Percentiles rank a stretch among this genome's conserved stretches.
phyloP scores from a whole-genome alignment of 2,888 invertebrate genomes.

The Bruchidius siliquastri region DNA sequence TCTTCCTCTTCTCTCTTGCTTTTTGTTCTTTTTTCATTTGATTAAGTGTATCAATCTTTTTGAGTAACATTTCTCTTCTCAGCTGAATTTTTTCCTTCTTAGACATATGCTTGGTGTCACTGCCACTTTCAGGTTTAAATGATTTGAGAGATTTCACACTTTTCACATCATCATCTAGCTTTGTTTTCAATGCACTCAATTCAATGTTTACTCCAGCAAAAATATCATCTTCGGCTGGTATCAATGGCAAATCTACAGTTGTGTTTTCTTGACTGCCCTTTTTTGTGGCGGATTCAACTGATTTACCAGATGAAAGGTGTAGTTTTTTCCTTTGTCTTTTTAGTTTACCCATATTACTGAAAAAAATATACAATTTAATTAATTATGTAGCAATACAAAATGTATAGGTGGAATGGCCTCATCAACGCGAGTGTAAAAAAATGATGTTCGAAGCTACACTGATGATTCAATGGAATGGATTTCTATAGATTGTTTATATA shows the following conservation, averaged over 20 bases:
- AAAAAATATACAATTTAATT: not conserved
- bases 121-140: conserved; percentile 28
- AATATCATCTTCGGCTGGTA: not conserved
- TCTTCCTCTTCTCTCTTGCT: conserved; percentile 33
- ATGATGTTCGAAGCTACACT: too few relatives aligned
- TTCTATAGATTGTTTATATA: too few relatives aligned
- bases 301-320: not conserved
- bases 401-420: too few relatives aligned
- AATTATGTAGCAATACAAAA: too few relatives aligned
- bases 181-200: not conserved
- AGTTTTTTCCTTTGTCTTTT: conserved; percentile 2
- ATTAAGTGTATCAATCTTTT: conserved; percentile 36
- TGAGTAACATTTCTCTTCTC: conserved; percentile 32
- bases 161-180: conserved; percentile 26
- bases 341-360: conserved; percentile 2
- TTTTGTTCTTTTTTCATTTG: conserved; percentile 34
- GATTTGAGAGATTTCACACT: conserved; percentile 38
- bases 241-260: not conserved
- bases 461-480: too few relatives aligned
- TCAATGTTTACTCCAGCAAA: not conserved
- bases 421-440: too few relatives aligned
- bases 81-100: conserved; percentile 41
- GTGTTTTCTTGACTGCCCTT: not conserved
- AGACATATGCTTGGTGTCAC: conserved; percentile 23
- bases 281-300: not conserved